Evolutionary conservation across 2,113 vertebrate species (phyloP), one percentile per base, ranked within the genome.

Genomic region (Gymnogyps californianus): DNA sequence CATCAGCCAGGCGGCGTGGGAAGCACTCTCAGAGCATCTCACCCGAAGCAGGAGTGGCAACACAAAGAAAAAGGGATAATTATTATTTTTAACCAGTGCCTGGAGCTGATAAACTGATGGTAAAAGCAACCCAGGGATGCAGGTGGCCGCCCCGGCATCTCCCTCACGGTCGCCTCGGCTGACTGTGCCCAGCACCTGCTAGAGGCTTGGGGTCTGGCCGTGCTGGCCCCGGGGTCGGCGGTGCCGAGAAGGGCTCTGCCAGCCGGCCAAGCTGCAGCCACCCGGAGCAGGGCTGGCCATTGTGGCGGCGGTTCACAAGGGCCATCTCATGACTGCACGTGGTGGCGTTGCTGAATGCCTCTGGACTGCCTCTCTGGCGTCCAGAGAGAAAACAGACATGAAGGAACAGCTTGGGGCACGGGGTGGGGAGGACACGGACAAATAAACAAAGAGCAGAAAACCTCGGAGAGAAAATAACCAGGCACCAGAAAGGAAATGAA

Each of bases 401-500:
- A 95, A 89, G 64, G 69, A 96, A 87, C 84, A 94, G 87, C 84
- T 93, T 13, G 7, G 85, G 90, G 70, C 3, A 1, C 62, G n/a
- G 58, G 83, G 82, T 16, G 80, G 83, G 75, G 72, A 92, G 54
- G 46, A 93, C 83, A 66, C 0, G 17, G 71, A 82, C 95, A 96
- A 96, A 93, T 96, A 97, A 96, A 95, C 93, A 94, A 97, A 91
- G 71, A 25, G 83, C 78, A 96, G 71, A 93, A 97, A 97, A 90
- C 74, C 91, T 95, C 8, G 0, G 78, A 94, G 90, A 96, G 93
- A 96, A 97, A 96, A 97, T 96, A 97, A 97, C 95, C 95, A 96
- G 93, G 85, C 97, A 96, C 92, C 83, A 95, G 90, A 97, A 97
- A 92, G 93, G 87, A 97, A 96, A 96, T 86, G 80, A 97, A 88